A percentile compares a stretch with the other conserved stretches of the same genome.
Conservation (phyloP, 1,140 invertebrate species). For the Macrocentrus cingulum region DNA sequence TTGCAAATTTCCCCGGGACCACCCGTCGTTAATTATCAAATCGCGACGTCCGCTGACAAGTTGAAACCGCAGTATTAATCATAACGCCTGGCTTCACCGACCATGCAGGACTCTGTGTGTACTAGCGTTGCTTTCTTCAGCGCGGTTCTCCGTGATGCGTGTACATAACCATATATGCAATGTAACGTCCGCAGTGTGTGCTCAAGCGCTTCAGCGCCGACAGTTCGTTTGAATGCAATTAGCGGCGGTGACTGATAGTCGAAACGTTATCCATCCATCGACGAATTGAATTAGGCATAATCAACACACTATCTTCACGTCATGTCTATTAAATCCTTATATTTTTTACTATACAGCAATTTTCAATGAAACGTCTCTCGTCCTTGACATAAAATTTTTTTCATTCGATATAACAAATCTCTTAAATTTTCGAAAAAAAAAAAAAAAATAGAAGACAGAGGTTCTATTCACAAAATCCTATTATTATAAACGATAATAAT, state of each 20-base stretch:
- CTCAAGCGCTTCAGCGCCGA: constrained; percentile 47
- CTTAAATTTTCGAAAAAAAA: too few relatives aligned
- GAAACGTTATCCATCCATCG: constrained; percentile 44
- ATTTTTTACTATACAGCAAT: background rate
- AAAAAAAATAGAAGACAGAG: too few relatives aligned
- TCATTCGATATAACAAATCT: too few relatives aligned
- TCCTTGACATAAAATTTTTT: too few relatives aligned
- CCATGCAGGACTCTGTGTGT: constrained; percentile 8
- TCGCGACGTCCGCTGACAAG: constrained; percentile 36
- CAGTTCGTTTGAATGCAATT: constrained; percentile 58
- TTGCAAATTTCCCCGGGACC: background rate
- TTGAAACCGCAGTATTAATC: constrained; percentile 39
- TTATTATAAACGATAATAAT: too few relatives aligned
- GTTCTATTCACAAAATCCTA: too few relatives aligned
- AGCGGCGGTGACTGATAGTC: constrained; percentile 45
- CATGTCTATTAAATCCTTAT: background rate
- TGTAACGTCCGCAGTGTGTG: constrained; percentile 21
- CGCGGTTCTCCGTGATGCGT: constrained; percentile 26
- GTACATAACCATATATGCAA: constrained; percentile 8
- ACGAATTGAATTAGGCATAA: constrained; percentile 41
- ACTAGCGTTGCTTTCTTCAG: constrained; percentile 21
- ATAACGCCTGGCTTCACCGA: constrained; percentile 29
- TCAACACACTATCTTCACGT: background rate
- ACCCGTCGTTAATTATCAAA: constrained; percentile 34
- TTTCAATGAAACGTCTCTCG: too few relatives aligned